phyloP scores from a whole-genome alignment of 2,113 vertebrate species.

The Camelus bactrianus region DNA sequence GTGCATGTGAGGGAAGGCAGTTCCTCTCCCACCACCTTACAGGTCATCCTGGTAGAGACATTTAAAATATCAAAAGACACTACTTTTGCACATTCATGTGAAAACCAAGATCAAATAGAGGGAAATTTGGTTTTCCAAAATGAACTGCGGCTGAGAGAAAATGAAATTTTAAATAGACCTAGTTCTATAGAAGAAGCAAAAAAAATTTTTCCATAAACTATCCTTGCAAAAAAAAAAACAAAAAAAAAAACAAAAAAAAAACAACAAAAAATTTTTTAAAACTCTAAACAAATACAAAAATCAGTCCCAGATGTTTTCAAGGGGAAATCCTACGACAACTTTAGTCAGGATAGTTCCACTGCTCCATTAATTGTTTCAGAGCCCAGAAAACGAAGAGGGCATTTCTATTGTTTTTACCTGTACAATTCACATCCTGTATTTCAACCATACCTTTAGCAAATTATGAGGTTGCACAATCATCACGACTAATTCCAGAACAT shows the following conservation, averaged over 20 bases:
- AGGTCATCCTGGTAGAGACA: neutral
- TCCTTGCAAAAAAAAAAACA: neutral
- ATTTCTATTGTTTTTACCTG: neutral
- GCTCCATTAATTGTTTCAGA: neutral
- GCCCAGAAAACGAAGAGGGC: neutral
- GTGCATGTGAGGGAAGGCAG: neutral
- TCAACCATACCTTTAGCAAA: neutral
- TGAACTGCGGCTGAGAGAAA: neutral
- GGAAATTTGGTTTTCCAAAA: neutral
- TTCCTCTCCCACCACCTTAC: neutral
- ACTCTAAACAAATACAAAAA: neutral
- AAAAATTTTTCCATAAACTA: neutral
- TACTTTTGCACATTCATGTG: neutral
- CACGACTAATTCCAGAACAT: neutral
- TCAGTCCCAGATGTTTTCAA: neutral
- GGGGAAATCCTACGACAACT: neutral
- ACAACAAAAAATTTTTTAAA: neutral
- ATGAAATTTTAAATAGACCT: neutral
- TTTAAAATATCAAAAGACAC: neutral
- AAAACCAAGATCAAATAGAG: neutral
- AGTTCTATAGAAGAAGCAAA: neutral
- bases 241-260: neutral
- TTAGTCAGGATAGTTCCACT: neutral
- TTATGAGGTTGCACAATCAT: neutral
- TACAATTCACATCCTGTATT: neutral